phyloP scores from a whole-genome alignment of 2,113 vertebrate genomes.

The Megatriorchis doriae region DNA sequence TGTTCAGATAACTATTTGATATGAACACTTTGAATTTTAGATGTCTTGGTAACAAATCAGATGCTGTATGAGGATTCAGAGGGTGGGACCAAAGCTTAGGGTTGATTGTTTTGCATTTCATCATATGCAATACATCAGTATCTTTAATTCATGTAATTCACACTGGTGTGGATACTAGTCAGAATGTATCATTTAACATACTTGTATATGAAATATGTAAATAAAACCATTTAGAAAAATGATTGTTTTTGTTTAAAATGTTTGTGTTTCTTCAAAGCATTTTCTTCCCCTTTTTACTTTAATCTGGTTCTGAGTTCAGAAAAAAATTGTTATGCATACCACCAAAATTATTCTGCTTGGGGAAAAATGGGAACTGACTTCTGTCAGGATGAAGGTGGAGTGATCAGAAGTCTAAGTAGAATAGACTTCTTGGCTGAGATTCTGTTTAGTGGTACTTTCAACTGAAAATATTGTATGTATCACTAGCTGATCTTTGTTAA shows the following conservation, averaged over 20 bases:
- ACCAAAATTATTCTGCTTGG: slow-evolving; percentile 44
- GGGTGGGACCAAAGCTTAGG: slow-evolving; percentile 45
- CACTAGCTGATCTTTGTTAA: not conserved
- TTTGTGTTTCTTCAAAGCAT: slow-evolving; percentile 61
- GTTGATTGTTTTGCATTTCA: slow-evolving; percentile 55
- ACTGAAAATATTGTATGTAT: not conserved
- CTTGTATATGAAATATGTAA: slow-evolving; percentile 72
- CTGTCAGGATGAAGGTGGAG: slow-evolving; percentile 58
- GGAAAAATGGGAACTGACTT: slow-evolving; percentile 52
- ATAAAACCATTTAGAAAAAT: slow-evolving; percentile 76
- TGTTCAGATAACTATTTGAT: not conserved
- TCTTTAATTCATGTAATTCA: slow-evolving; percentile 57
- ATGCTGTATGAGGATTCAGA: slow-evolving; percentile 19
- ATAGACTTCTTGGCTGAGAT: slow-evolving; percentile 35
- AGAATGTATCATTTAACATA: slow-evolving; percentile 63
- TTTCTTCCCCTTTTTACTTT: slow-evolving; percentile 48
- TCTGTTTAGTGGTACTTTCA: slow-evolving; percentile 26
- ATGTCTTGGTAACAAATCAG: slow-evolving; percentile 17
- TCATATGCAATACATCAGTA: slow-evolving; percentile 62
- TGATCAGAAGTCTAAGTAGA: slow-evolving; percentile 63
- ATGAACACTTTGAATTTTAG: slow-evolving; percentile 7
- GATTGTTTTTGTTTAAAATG: slow-evolving; percentile 70
- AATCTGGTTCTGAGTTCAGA: slow-evolving; percentile 29
- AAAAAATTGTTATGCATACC: not conserved
- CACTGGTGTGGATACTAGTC: slow-evolving; percentile 65